Base-by-base conservation (phyloP, 2,113 vertebrate species). In the Odocoileus hemionus region DNA sequence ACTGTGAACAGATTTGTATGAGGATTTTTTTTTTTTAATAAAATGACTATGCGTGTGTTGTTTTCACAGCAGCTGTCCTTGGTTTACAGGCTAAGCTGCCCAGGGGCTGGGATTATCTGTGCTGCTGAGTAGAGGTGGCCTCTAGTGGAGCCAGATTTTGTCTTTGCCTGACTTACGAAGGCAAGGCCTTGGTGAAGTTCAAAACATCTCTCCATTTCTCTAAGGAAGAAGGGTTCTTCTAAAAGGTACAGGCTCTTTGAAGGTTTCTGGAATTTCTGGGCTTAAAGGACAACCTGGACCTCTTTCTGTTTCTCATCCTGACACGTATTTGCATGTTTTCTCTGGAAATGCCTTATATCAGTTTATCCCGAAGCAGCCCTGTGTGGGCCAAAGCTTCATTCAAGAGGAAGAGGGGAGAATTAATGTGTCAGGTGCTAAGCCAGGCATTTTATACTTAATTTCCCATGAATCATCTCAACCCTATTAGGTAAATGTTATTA, bases 101-200 rank as follows among this genome's bases (percentile, higher is more conserved):
- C n/a, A 2, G 26, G 86, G n/a, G 52, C 92, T 80, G 87, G 70
- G 84, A 92, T 97, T 94, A 94, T 79, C 61, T 89, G 82, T 33
- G 79, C 50, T 36, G 10, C 86, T 60, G 58, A 92, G 21, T 45
- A 7, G 1, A 90, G 83, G 26, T 55, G 50, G 61, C 14, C 52
- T 47, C 25, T 7, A 45, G 14, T 2, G 3, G 52, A 92, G 85
- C 57, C 74, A 54, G 93, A 33, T 89, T 89, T 89, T 28, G 50
- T 57, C 55, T 95, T 79, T 92, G 87, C 84, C 95, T 83, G 61
- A 52, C 8, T 58, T 57, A 25, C 1, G 52, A 93, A 55, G 86
- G 25, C 52, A 80, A 90, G 36, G n/a, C 17, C 43, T 82, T 80
- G 21, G 33, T 28, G 36, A 84, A 52, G 60, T 79, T 89, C 78